A percentile compares a stretch with the other conserved stretches of the same genome.
phyloP scores from a whole-genome alignment of 2,113 vertebrate genomes.

The Melanocharis versteri region DNA sequence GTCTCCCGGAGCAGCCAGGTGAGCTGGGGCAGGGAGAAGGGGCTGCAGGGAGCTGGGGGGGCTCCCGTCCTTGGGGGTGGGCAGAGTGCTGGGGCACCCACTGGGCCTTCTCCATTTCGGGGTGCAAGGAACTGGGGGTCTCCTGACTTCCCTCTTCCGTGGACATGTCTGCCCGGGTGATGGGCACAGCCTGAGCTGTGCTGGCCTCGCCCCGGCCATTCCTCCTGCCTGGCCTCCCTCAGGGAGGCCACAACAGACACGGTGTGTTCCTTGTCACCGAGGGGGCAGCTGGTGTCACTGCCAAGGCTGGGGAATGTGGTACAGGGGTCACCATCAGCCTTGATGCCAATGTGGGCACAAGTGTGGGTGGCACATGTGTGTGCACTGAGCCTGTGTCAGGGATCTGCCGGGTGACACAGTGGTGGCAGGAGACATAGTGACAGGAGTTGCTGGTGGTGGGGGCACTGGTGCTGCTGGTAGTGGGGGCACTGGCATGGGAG shows the following conservation, averaged over 20 bases:
- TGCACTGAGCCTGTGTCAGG: rapidly evolving
- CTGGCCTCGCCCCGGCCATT: background rate
- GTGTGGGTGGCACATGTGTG: rapidly evolving
- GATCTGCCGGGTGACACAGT: background rate
- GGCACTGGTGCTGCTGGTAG: rapidly evolving
- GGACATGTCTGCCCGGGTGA: rapidly evolving
- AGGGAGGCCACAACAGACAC: rapidly evolving
- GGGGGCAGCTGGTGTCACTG: background rate
- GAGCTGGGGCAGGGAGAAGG: background rate
- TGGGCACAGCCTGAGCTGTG: background rate
- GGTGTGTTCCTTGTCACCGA: background rate
- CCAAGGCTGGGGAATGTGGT: background rate
- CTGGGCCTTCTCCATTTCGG: rapidly evolving
- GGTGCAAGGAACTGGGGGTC: background rate
- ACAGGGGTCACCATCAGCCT: background rate
- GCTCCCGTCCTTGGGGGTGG: background rate
- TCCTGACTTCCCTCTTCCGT: background rate
- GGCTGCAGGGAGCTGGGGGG: background rate
- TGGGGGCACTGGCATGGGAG: background rate
- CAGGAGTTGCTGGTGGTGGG: background rate
- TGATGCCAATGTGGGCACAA: background rate
- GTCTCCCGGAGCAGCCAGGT: background rate
- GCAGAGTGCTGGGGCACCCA: background rate
- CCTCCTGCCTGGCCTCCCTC: background rate
- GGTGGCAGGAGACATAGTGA: background rate